A percentile compares a stretch with the other conserved stretches of the same genome.
Evolutionary conservation across 53 echinoderm and acorn worm species (phyloP).

Genomic region (Holothuria scabra): DNA sequence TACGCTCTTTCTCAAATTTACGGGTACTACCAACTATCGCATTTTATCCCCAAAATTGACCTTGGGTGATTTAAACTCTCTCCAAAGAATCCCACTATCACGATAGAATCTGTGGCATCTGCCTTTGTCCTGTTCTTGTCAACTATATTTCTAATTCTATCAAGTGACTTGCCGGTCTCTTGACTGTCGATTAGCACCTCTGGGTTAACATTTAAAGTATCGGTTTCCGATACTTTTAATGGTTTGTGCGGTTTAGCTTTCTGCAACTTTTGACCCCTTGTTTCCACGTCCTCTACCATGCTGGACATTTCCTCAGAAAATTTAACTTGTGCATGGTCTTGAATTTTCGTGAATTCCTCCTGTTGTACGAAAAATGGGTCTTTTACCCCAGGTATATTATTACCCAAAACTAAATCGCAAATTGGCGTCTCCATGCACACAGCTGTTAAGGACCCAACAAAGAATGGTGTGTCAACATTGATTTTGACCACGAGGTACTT

Average conservation of each 20-base stretch:
- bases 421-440: constrained; percentile 7
- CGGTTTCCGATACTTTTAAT: neutral
- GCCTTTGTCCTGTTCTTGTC: neutral
- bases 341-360: neutral
- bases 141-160: neutral
- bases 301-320: neutral
- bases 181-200: neutral
- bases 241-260: constrained; percentile 17
- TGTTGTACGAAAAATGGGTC: neutral
- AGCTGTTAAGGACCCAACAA: neutral
- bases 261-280: neutral
- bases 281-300: neutral
- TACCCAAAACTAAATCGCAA: constrained; percentile 16
- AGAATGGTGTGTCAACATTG: neutral
- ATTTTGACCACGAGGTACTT: too few species aligned
- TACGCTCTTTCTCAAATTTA: constrained; percentile 46
- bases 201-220: constrained; percentile 4
- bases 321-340: neutral
- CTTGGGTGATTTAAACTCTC: neutral
- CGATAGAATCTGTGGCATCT: neutral
- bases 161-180: neutral
- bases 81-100: neutral
- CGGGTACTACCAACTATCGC: constrained; percentile 1
- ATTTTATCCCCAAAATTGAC: constrained; percentile 6
- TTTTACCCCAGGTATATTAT: constrained; percentile 6